A percentile compares a stretch with the other conserved stretches of the same genome.
phyloP scores from a whole-genome alignment of 2,113 vertebrate species.

The Ptilorrhoa leucosticta region DNA sequence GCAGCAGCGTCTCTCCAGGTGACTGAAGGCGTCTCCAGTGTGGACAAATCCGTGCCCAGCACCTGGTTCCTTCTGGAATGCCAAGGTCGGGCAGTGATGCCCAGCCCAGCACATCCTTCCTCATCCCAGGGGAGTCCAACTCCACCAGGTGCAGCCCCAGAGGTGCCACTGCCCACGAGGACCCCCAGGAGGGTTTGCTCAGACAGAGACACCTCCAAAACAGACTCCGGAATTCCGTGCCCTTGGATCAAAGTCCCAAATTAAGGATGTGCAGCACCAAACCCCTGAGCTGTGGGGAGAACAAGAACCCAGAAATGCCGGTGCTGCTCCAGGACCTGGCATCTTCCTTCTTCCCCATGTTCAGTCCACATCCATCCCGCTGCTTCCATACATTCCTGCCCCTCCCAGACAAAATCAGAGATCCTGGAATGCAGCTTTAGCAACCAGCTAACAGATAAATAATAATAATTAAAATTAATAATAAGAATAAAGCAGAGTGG shows the following conservation, averaged over 20 bases:
- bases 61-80: not conserved
- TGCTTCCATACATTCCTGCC: not conserved
- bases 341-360: not conserved
- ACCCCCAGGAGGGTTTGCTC: not conserved
- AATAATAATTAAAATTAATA: not conserved
- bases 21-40: accelerated
- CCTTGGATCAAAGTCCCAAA: not conserved
- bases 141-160: too few relatives aligned
- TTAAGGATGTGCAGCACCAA: not conserved
- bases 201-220: not conserved
- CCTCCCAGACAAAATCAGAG: not conserved
- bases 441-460: not conserved
- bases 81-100: accelerated
- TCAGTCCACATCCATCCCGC: accelerated
- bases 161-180: not conserved
- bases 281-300: not conserved
- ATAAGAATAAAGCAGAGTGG: not conserved
- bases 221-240: accelerated
- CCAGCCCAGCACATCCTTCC: not conserved
- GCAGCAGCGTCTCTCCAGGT: not conserved
- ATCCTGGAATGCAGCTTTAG: not conserved
- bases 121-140: not conserved
- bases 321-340: not conserved
- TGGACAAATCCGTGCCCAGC: not conserved
- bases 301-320: not conserved